Conservation (phyloP, 2,113 vertebrate species). For the Rhinolophus ferrumequinum region DNA sequence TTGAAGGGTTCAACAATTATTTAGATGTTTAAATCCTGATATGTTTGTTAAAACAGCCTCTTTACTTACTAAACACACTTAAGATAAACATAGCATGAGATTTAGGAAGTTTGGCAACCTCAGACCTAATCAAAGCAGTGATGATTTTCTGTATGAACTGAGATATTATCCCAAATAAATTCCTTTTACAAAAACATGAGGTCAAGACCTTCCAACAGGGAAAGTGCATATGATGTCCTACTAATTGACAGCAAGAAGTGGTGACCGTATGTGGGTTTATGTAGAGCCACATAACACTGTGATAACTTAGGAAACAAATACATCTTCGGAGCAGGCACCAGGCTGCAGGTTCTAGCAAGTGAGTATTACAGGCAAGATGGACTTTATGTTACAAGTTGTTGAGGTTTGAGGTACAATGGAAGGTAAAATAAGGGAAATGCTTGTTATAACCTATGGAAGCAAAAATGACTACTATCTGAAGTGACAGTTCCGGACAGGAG, state of each 20-base stretch:
- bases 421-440: background rate
- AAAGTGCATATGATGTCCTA: background rate
- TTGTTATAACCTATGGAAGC: background rate
- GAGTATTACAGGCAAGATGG: conserved; percentile 54
- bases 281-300: conserved; percentile 65
- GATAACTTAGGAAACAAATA: conserved; percentile 49
- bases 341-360: conserved; percentile 67
- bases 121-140: background rate
- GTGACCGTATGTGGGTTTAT: conserved; percentile 1
- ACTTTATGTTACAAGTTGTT: conserved; percentile 13
- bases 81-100: conserved; percentile 5
- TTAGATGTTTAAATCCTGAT: conserved; percentile 26
- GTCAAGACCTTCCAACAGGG: background rate
- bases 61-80: conserved; percentile 43
- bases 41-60: conserved; percentile 22
- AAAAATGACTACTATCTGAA: background rate
- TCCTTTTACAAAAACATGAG: background rate
- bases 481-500: background rate
- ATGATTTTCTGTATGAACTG: background rate
- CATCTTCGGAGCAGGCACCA: conserved; percentile 70
- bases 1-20: background rate
- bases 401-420: background rate
- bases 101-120: conserved; percentile 21
- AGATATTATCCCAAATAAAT: conserved; percentile 2
- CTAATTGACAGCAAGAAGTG: background rate